phyloP scores from a whole-genome alignment of 53 echinoderm and acorn worm genomes.

The Holothuria leucospilota region DNA sequence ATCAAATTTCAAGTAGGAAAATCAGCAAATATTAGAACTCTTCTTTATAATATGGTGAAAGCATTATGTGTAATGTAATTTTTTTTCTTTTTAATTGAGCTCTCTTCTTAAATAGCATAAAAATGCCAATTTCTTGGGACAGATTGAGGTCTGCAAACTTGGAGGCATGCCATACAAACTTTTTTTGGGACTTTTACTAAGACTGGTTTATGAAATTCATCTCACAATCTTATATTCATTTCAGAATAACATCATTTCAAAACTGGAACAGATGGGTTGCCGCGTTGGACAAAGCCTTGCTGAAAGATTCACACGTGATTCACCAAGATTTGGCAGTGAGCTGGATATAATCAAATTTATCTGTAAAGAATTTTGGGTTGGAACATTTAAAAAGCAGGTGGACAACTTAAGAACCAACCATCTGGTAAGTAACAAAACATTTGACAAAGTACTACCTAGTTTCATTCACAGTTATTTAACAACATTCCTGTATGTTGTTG shows the following conservation, averaged over 20 bases:
- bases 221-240: neutral
- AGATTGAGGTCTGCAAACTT: no score
- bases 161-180: no score
- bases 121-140: no score
- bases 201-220: no score
- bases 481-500: neutral
- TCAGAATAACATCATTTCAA: slow-evolving; percentile 81
- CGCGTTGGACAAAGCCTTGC: slow-evolving; percentile 91
- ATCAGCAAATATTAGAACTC: no score
- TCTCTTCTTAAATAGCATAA: no score
- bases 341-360: slow-evolving; percentile 98
- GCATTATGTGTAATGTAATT: no score
- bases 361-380: slow-evolving; percentile 97
- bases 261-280: slow-evolving; percentile 93
- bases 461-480: neutral
- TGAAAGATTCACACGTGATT: slow-evolving; percentile 86
- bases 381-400: slow-evolving; percentile 92
- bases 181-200: no score
- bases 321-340: slow-evolving; percentile 92
- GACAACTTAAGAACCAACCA: slow-evolving; percentile 97
- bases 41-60: no score
- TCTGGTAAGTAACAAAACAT: slow-evolving; percentile 61
- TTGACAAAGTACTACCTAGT: no score
- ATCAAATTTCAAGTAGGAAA: no score
- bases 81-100: no score